phyloP scores from a whole-genome alignment of 2,797 vertebrate species.

The Malacoraja senta region DNA sequence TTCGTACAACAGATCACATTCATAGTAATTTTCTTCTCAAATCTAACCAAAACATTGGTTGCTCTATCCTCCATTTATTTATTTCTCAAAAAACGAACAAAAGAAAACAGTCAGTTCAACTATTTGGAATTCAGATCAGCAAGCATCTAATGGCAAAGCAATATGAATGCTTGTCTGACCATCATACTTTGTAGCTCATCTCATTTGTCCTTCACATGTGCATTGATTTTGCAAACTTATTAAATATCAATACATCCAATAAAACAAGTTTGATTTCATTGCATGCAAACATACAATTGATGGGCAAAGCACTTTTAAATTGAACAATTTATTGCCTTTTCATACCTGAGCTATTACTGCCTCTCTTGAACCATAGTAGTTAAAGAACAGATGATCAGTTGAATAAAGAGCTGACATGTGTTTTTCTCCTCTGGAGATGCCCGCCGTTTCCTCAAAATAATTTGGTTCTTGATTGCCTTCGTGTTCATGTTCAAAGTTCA shows the following conservation, averaged over 20 bases:
- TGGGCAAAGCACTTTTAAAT: background rate
- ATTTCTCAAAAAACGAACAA: background rate
- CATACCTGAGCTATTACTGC: constrained; percentile 91
- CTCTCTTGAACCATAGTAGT: constrained; percentile 75
- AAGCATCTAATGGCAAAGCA: background rate
- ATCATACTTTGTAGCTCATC: background rate
- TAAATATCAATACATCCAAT: background rate
- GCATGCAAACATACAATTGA: background rate
- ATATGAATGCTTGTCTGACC: background rate
- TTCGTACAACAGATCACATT: background rate
- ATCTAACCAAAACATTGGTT: background rate
- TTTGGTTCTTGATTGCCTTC: constrained; percentile 57
- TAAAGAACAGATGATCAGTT: constrained; percentile 88
- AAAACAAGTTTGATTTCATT: background rate
- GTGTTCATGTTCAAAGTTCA: constrained; percentile 50
- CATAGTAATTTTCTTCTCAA: background rate
- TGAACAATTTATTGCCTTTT: background rate
- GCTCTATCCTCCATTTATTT: background rate
- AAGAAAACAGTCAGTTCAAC: background rate
- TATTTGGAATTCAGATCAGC: background rate
- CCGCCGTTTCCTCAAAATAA: constrained; percentile 77
- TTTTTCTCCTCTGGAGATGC: constrained; percentile 79
- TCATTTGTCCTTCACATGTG: background rate
- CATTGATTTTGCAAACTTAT: background rate
- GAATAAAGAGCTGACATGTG: constrained; percentile 91